phyloP scores from a whole-genome alignment of 2,888 invertebrate genomes.

The Dynastes hyllus region DNA sequence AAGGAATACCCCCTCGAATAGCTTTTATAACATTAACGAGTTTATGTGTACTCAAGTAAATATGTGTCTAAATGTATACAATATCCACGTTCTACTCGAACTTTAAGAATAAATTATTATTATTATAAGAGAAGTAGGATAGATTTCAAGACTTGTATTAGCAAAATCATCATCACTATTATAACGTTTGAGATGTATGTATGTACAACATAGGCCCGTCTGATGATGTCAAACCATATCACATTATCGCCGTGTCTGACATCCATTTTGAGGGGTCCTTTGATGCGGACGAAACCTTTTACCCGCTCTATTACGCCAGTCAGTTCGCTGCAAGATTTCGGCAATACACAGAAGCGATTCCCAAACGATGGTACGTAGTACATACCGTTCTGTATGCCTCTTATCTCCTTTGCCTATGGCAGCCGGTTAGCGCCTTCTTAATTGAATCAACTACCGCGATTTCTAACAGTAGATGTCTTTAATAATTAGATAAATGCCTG shows the following conservation, averaged over 20 bases:
- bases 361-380: neutral
- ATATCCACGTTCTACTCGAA: too few species aligned
- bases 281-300: constrained; percentile 18
- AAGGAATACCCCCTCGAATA: too few species aligned
- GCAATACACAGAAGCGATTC: neutral
- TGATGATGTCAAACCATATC: too few species aligned
- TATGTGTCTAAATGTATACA: too few species aligned
- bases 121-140: too few species aligned
- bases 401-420: neutral
- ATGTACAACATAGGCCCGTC: too few species aligned
- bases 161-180: too few species aligned
- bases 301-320: constrained; percentile 5
- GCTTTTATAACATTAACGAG: too few species aligned
- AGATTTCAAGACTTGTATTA: too few species aligned
- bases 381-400: neutral
- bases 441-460: constrained; percentile 29
- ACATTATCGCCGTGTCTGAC: constrained; percentile 25
- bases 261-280: constrained; percentile 28
- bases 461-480: constrained; percentile 33
- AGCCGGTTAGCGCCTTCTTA: constrained; percentile 10
- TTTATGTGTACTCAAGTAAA: too few species aligned
- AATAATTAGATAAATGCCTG: constrained; percentile 34
- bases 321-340: neutral
- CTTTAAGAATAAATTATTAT: too few species aligned
- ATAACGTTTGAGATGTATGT: too few species aligned